Evolutionary conservation across 2,113 vertebrate genomes (phyloP), one percentile per base, ranked within the genome.

Genomic region (Callipepla californica): DNA sequence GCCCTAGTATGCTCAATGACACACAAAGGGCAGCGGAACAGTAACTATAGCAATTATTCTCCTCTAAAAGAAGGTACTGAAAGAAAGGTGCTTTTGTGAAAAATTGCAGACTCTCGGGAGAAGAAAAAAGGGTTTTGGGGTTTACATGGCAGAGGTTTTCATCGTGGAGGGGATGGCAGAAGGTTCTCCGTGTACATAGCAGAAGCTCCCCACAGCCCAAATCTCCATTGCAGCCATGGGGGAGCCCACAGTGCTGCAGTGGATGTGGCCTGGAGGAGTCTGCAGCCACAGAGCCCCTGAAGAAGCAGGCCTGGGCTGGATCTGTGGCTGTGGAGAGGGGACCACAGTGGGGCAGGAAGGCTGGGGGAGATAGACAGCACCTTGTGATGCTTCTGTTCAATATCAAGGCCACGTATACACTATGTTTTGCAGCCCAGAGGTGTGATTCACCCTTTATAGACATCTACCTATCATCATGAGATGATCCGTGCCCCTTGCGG

Each of bases 51-150:
- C 59, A 77, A 9, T 30, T 55, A 30, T 22, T 63, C 47, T 34
- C 50, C 70, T 59, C 32, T 28, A 53, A 92, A 83, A 42, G 67
- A 58, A 92, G 74, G 22, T 61, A 57, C 44, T 61, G 86, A 74
- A 83, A 79, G 40, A 87, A 87, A 93, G 28, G 47, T 80, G 38
- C 20, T 92, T 80, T 77, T 83, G 50, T 90, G 57, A 84, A 74
- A 88, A 93, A 62, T 30, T 61, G 65, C 63, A 3, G 13, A 32
- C 20, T 18, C 21, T 26, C 6, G 70, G 38, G 11, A 47, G 44
- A 10, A 48, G 17, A 18, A 17, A 2, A 14, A 59, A 20, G 34
- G 21, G 57, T 34, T 21, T 21, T 59, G 34, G 20, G n/a, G 57
- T 20, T 59, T 59, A 59, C 19, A 34, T 13, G 20, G 32, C 30